Evolutionary conservation across 2,888 invertebrate species (phyloP), one percentile per base, ranked within the genome.

Genomic region (Phengaris alcon): DNA sequence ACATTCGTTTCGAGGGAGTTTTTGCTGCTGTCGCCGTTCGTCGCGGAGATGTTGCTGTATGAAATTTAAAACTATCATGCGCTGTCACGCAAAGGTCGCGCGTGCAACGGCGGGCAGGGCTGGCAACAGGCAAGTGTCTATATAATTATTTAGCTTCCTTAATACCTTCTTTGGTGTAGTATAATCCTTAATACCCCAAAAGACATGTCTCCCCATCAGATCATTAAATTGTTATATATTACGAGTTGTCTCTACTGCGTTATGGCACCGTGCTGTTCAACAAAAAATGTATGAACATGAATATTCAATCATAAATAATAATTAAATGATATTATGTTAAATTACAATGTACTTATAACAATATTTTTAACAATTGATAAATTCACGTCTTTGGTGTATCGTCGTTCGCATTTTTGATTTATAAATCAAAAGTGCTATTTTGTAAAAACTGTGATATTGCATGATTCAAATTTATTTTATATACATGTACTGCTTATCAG

Each of bases 61-160:
- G 72, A 72, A 70, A 70, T 55, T 75, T 64, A 46, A 52, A 15
- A 35, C 48, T 51, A 68, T 55, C 57, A 46, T 64, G 64, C 74
- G 46, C 69, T 70, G 76, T 74, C 73, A 74, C 76, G 77, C 75
- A 78, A 77, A 78, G 78, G 78, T 78, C 78, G 77, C 74, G 57
- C 74, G 77, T 59, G 74, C 78, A 78, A 75, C 76, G 77, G 70
- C 69, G 48, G 46, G 8, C 15, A 48, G 69, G 69, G 69, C 69
- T 69, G 69, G 64, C 64, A 12, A 10, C 0, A 6, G 4, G 4
- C 46, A 6, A 6, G 46, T 6, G 4, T 6, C 46, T 46, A 46
- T 4, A 48, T 8, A 7, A 48, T 48, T 48, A 6, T 48, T 48
- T 48, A 8, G 6, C 48, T 6, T 48, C 8, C 5, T 35, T 35